Conservation (phyloP, 2,888 invertebrate genomes). For the Oscheius onirici region DNA sequence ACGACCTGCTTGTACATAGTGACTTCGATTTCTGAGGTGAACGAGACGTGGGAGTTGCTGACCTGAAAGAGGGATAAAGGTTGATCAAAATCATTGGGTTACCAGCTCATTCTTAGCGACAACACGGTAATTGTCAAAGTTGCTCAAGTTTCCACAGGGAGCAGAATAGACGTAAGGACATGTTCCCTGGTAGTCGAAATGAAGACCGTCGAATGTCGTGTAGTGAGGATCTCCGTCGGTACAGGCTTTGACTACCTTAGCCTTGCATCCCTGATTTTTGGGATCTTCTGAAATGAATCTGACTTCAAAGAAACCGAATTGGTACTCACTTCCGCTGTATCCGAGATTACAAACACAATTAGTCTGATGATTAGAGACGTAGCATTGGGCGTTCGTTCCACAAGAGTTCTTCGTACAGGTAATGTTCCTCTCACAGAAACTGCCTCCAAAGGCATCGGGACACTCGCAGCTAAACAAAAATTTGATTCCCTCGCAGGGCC, state of each 20-base stretch:
- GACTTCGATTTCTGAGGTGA: slow-evolving; percentile 54
- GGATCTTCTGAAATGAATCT: slow-evolving; percentile 37
- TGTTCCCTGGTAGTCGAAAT: slow-evolving; percentile 61
- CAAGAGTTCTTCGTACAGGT: slow-evolving; percentile 47
- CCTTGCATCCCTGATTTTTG: slow-evolving; percentile 28
- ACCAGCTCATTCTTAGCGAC: slow-evolving; percentile 55
- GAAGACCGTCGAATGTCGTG: slow-evolving; percentile 68
- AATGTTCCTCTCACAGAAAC: slow-evolving; percentile 77
- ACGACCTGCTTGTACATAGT: slow-evolving; percentile 53
- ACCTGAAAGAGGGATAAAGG: no score
- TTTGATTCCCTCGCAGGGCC: not conserved
- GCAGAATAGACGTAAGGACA: slow-evolving; percentile 70
- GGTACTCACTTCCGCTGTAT: slow-evolving; percentile 42
- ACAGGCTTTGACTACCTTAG: slow-evolving; percentile 40
- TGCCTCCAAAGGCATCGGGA: slow-evolving; percentile 79
- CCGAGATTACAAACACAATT: slow-evolving; percentile 62
- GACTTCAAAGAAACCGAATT: not conserved
- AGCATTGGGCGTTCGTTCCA: slow-evolving; percentile 59
- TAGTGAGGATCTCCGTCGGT: slow-evolving; percentile 71
- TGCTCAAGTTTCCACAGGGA: slow-evolving; percentile 41
- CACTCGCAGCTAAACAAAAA: slow-evolving; percentile 70
- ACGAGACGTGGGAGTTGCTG: slow-evolving; percentile 46
- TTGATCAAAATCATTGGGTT: no score
- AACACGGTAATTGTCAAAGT: slow-evolving; percentile 48
- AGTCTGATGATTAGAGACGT: slow-evolving; percentile 55